Base-by-base conservation (phyloP, 2,888 invertebrate genomes). In the Drosophila rellima region DNA sequence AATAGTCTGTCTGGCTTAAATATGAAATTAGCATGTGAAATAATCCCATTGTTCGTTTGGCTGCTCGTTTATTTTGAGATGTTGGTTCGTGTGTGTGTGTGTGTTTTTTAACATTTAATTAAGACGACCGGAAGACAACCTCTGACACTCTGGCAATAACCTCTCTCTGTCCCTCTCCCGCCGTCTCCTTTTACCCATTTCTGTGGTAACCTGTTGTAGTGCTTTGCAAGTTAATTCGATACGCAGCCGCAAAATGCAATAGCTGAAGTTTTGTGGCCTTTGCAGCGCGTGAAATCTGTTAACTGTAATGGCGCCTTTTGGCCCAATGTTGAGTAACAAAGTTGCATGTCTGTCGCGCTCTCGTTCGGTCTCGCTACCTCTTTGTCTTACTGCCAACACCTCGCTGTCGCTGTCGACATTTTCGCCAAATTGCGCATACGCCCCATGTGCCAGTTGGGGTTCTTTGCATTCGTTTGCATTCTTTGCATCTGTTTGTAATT, bases 391-490 rank as follows among this genome's bases (percentile, higher is more conserved):
- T 26, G 20, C 37, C 64, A 57, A 69, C 65, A 77, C 77, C 70
- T 80, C 26, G 26, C 7, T 69, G 68, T 55, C 47, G 70, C 51
- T 74, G 61, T 79, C 68, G 74, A 67, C 74, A 62, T 70, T 65
- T 57, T 70, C 52, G 57, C 63, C 72, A 81, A 74, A 78, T 82
- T 81, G 79, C 79, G 74, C 81, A 82, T 79, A 79, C 82, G 82
- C 82, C 76, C 61, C 70, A 45, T 82, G 76, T 66, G 67, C 26
- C 54, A 50, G 45, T 44, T 31, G 45, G 45, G 64, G 60, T 35
- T 47, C 42, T 64, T 50, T 59, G 29, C 44, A 54, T 54, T 45
- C 57, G 52, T 35, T 55, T n/a, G n/a, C n/a, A n/a, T 42, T 59
- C 26, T 26, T 6, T 26, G 6, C 26, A 50, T 68, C 68, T 74